phyloP scores from a whole-genome alignment of 2,888 invertebrate genomes.

The Philhelius pedissequus region DNA sequence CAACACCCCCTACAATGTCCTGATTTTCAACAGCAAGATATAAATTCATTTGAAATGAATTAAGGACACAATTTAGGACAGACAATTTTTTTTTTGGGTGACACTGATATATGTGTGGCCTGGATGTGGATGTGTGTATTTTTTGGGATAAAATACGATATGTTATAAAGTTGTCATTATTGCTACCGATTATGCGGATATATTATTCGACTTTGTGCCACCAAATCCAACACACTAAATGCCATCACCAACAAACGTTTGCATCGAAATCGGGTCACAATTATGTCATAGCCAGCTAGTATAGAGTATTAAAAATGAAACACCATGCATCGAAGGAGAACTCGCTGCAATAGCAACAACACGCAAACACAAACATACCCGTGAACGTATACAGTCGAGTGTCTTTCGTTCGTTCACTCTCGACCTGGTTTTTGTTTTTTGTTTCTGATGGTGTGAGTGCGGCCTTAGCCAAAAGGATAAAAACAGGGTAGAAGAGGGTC shows the following conservation, averaged over 20 bases:
- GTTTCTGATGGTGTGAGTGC: neutral
- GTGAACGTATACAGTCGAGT: neutral
- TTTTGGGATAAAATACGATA: slow-evolving; percentile 19
- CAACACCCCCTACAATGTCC: neutral
- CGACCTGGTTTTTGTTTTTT: slow-evolving; percentile 11
- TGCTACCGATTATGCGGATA: slow-evolving; percentile 48
- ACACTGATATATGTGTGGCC: slow-evolving; percentile 35
- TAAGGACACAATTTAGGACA: slow-evolving; percentile 12
- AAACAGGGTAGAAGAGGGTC: neutral
- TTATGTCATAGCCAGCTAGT: slow-evolving; percentile 6
- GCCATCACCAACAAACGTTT: neutral
- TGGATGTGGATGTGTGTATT: slow-evolving; percentile 3
- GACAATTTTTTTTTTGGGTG: neutral
- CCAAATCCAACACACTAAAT: neutral
- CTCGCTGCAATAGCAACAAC: no score
- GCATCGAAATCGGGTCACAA: slow-evolving; percentile 24
- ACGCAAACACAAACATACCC: no score
- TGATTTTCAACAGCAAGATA: neutral
- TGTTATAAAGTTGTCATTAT: neutral
- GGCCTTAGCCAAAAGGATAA: neutral
- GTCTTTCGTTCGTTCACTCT: neutral
- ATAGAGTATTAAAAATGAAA: neutral
- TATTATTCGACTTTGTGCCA: slow-evolving; percentile 42
- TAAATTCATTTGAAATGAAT: slow-evolving; percentile 19
- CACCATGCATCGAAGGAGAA: slow-evolving; percentile 8